phyloP scores from a whole-genome alignment of 2,888 invertebrate species.

The Philopedon plagiatum region DNA sequence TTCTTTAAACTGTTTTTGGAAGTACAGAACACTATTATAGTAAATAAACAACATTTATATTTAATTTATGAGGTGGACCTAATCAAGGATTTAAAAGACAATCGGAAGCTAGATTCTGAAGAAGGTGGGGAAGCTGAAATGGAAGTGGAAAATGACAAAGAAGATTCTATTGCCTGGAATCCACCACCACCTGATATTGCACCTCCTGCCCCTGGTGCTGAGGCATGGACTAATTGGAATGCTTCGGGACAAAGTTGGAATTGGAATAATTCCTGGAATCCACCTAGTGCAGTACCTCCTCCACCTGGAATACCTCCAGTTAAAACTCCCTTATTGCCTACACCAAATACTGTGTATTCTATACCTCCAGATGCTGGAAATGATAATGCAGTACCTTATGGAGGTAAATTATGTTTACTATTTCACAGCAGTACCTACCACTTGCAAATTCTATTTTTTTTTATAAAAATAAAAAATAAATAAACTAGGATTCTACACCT shows the following conservation, averaged over 20 bases:
- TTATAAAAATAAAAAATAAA: too few species aligned
- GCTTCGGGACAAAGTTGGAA: constrained; percentile 65
- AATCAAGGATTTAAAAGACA: neutral
- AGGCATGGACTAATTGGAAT: constrained; percentile 49
- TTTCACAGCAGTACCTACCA: too few species aligned
- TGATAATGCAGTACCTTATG: constrained; percentile 58
- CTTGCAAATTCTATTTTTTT: too few species aligned
- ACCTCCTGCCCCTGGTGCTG: constrained; percentile 54
- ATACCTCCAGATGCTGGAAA: constrained; percentile 58
- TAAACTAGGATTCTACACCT: too few species aligned
- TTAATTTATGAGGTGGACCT: neutral
- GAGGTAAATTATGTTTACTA: too few species aligned
- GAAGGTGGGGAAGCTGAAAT: constrained; percentile 89
- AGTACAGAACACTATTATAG: too few species aligned
- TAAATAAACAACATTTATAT: too few species aligned
- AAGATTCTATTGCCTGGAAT: constrained; percentile 69
- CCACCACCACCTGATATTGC: constrained; percentile 61
- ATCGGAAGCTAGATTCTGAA: constrained; percentile 11
- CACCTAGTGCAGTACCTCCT: constrained; percentile 64
- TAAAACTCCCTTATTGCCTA: constrained; percentile 66
- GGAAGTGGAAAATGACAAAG: constrained; percentile 86
- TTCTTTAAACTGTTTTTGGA: too few species aligned
- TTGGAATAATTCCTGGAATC: constrained; percentile 67
- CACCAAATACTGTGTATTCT: constrained; percentile 62
- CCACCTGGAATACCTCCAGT: constrained; percentile 52